Evolutionary conservation across 2,888 invertebrate species (phyloP), one percentile per base, ranked within the genome.

Genomic region (Holacanthella duospinosa): DNA sequence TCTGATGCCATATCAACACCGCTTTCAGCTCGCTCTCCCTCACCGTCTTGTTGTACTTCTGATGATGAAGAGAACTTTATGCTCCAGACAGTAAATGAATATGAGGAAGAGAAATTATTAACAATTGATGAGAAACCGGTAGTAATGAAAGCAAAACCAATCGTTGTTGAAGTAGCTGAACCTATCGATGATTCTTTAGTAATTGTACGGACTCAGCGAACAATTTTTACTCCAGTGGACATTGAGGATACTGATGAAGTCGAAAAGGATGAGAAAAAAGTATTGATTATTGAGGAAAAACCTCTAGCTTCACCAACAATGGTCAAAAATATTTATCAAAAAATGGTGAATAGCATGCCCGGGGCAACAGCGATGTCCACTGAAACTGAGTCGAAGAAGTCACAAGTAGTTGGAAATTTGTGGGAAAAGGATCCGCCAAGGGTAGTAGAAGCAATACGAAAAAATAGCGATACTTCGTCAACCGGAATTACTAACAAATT

Each of bases 61-160:
- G 71, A 71, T 24, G 71, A 71, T 53, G 71, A 70, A 44, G 71
- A 68, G 16, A 64, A 62, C n/a, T 55, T 53, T 2, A 58, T 70
- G 16, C 55, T 68, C 12, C 68, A 68, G 25, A 66, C 68, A 1
- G 70, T 70, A 3, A 61, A 61, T 29, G 70, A 70, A 54, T 64
- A 68, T 2, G 58, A 56, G 19, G 65, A 68, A 27, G 64, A 65
- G 9, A 61, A 62, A 28, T 28, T 29, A n/a, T 57, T 56, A 28
- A 53, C 21, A 9, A 63, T 61, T 24, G 43, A 43, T 16, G 55
- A 59, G 2, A 21, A 60, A 26, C 28, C 44, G 29, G 58, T 56
- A 1, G 59, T 63, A 19, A 56, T 66, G 1, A 61, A 60, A n/a
- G 69, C 60, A 2, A 66, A 68, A 60, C 66, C 65, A 28, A 66